Evolutionary conservation across 2,113 vertebrate genomes (phyloP).

Genomic region (Acanthisitta chloris): DNA sequence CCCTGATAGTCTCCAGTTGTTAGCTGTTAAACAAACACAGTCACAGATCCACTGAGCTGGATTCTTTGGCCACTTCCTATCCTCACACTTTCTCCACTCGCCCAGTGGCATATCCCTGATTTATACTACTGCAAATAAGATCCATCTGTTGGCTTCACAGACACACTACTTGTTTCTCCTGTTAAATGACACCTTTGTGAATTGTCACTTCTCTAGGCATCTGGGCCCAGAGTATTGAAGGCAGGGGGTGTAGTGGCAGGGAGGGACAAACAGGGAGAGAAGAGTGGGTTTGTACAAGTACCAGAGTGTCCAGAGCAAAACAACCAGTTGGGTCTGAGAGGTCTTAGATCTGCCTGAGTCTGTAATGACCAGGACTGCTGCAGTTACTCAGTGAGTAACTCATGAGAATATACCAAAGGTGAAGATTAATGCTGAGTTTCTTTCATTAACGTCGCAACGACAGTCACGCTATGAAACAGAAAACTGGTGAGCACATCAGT

Average conservation of each 20-base stretch:
- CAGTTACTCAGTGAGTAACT: background rate
- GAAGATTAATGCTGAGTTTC: background rate
- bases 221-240: background rate
- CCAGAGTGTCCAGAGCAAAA: background rate
- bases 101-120: background rate
- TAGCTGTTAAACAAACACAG: background rate
- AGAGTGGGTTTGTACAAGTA: background rate
- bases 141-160: background rate
- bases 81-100: background rate
- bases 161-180: background rate
- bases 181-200: background rate
- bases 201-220: background rate
- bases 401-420: background rate
- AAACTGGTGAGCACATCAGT: background rate
- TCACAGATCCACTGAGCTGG: background rate
- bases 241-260: background rate
- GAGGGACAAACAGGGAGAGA: background rate
- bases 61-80: background rate
- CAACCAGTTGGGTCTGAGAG: background rate
- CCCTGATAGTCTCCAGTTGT: accelerated
- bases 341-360: background rate
- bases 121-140: background rate
- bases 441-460: background rate
- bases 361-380: background rate
- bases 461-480: background rate